Base-by-base conservation (phyloP, 2,888 invertebrate genomes). In the Limnephilus marmoratus region DNA sequence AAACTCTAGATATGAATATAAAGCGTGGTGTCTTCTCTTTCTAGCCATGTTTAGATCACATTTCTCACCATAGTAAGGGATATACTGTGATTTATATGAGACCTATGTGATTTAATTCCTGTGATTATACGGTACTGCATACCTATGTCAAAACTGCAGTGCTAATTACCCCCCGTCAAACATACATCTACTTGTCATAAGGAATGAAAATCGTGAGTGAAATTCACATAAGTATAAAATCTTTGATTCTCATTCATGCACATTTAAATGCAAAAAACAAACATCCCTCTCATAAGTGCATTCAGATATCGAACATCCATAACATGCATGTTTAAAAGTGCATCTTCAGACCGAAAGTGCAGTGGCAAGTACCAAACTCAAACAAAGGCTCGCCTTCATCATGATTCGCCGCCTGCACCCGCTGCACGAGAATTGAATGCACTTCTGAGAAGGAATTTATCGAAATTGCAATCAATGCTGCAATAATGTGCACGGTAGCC, bases 391-490 rank as follows among this genome's bases (percentile, higher is more conserved):
- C 81, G 37, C 90, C 45, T 90, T 90, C 90, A 90, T 90, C 90
- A 90, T 88, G 90, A 90, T 90, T 90, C n/a, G 68, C 68, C 68
- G 68, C 68, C n/a, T n/a, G 68, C 68, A 68, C 68, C 81, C 41
- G 81, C 45, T n/a, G 90, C 90, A 90, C 90, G 90, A 90, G 90
- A 81, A 90, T 90, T 90, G 81, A 90, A 90, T 90, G 49, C 18
- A 85, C 24, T 91, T 91, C 91, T 45, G 24, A 87, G 91, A 91
- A 91, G 15, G 86, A 87, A 91, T 91, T 90, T 91, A 91, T 91
- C 91, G 81, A 91, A 91, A 91, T 81, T 81, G 80, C 86, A 91
- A 91, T 91, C 91, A 91, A 91, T 87, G 90, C 29, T 81, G 81
- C 81, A 87, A 91, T 91, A 87, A 45, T 41, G 29, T 87, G 81